Percentiles rank a stretch among this genome's conserved stretches.
phyloP scores from a whole-genome alignment of 2,113 vertebrate species.

The Catagonus wagneri region DNA sequence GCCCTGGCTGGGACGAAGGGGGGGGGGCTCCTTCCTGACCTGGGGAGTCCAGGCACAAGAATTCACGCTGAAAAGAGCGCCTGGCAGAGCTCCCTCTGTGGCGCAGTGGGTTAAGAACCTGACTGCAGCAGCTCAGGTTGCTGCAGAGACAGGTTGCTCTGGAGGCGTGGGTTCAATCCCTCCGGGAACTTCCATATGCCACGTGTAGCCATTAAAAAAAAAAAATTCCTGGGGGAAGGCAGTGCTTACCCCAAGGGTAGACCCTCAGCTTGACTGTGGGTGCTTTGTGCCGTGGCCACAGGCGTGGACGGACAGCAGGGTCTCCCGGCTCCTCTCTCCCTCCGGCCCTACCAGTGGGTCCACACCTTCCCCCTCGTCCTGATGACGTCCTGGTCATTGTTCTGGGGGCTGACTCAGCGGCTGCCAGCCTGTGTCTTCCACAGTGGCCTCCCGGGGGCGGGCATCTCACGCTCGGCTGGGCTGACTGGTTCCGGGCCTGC shows the following conservation, averaged over 20 bases:
- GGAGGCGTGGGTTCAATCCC: too few relatives aligned
- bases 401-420: conserved; percentile 67
- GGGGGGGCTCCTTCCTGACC: not conserved
- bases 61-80: not conserved
- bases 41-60: not conserved
- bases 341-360: not conserved
- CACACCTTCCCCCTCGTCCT: not conserved
- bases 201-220: too few relatives aligned
- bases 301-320: not conserved
- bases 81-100: not conserved
- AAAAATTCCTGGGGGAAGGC: not conserved
- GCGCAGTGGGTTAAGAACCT: too few relatives aligned
- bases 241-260: rapidly evolving
- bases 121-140: too few relatives aligned
- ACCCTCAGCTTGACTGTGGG: rapidly evolving
- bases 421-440: not conserved
- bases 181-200: too few relatives aligned
- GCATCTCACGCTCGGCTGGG: conserved; percentile 64
- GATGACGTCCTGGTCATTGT: not conserved
- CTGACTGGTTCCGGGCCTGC: conserved; percentile 48
- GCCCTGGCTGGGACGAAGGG: rapidly evolving
- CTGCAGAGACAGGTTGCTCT: too few relatives aligned
- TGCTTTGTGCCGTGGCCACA: not conserved
- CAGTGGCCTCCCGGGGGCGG: not conserved
- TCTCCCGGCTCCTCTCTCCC: not conserved